phyloP scores from a whole-genome alignment of 2,113 vertebrate species.

The Herpailurus yagouaroundi region DNA sequence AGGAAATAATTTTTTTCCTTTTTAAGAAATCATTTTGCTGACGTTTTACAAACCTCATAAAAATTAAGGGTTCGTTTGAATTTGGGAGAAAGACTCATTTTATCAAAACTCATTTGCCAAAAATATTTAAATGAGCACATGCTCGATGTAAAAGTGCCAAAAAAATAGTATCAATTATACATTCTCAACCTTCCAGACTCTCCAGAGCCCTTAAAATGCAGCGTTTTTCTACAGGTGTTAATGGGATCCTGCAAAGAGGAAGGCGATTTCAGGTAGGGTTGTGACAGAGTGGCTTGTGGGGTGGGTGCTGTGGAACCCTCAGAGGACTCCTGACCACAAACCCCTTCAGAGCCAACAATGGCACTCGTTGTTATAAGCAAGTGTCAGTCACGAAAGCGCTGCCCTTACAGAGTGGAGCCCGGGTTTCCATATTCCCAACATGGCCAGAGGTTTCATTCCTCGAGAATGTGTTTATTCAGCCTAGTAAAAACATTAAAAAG shows the following conservation, averaged over 20 bases:
- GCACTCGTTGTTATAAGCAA: constrained; percentile 72
- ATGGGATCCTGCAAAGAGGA: background rate
- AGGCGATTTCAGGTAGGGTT: background rate
- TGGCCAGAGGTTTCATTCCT: constrained; percentile 70
- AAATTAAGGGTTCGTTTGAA: constrained; percentile 69
- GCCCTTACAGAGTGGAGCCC: constrained; percentile 35
- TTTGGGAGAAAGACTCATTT: constrained; percentile 60
- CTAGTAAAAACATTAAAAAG: constrained; percentile 87
- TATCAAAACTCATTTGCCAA: constrained; percentile 63
- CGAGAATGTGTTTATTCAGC: constrained; percentile 87
- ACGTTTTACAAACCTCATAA: constrained; percentile 75
- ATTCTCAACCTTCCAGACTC: background rate
- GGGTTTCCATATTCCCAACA: constrained; percentile 69
- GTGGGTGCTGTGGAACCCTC: constrained; percentile 70
- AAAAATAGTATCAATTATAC: background rate
- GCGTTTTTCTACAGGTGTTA: constrained; percentile 60
- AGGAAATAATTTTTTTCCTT: constrained; percentile 61
- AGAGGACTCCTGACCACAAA: constrained; percentile 61
- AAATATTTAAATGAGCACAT: constrained; percentile 64
- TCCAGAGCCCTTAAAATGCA: background rate
- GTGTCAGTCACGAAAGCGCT: constrained; percentile 75
- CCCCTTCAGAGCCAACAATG: constrained; percentile 76
- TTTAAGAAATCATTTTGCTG: constrained; percentile 71
- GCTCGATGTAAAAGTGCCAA: background rate
- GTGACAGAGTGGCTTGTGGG: background rate